Evolutionary conservation across 2,797 vertebrate genomes (phyloP).

Genomic region (Muraenolepis orangiensis): DNA sequence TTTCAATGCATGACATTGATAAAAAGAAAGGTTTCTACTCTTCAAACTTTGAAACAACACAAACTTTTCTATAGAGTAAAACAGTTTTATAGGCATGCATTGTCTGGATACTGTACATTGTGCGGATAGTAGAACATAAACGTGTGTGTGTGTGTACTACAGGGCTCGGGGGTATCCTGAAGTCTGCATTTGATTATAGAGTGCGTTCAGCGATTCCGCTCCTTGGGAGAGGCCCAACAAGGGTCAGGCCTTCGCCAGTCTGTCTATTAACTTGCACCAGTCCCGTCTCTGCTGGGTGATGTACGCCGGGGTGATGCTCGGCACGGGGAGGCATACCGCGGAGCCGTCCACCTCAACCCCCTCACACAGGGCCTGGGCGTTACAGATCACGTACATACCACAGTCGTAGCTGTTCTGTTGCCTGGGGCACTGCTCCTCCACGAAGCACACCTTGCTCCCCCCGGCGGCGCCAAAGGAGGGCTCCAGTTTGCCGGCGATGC

Average conservation of each 20-base stretch:
- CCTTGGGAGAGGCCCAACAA: conserved; percentile 46
- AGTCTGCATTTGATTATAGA: conserved; percentile 37
- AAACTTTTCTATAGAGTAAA: conserved; percentile 21
- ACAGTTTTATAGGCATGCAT: conserved; percentile 57
- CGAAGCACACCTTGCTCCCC: conserved; percentile 71
- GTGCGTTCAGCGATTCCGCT: conserved; percentile 44
- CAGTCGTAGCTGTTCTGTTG: conserved; percentile 99
- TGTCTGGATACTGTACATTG: conserved; percentile 44
- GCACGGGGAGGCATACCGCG: conserved; percentile 69
- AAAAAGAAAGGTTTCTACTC: conserved; percentile 27
- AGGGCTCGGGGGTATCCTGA: background rate
- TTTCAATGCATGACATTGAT: conserved; percentile 38
- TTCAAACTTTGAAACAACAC: conserved; percentile 11
- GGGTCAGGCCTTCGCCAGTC: conserved; percentile 66
- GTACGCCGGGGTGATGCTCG: conserved; percentile 85
- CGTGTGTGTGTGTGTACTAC: conserved; percentile 28
- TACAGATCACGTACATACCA: conserved; percentile 97
- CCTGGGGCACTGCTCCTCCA: conserved; percentile 85
- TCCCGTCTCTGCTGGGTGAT: conserved; percentile 86
- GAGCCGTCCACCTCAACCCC: conserved; percentile 66
- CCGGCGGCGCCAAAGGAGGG: conserved; percentile 77
- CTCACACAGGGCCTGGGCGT: conserved; percentile 85
- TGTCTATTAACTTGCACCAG: conserved; percentile 85
- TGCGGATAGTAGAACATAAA: conserved; percentile 49
- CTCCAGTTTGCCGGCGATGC: conserved; percentile 84